These are phyloP conservation scores for Pyrgilauda ruficollis DNA, from an alignment of 2,113 vertebrate genomes.

Conservation along the genomic window DNA sequence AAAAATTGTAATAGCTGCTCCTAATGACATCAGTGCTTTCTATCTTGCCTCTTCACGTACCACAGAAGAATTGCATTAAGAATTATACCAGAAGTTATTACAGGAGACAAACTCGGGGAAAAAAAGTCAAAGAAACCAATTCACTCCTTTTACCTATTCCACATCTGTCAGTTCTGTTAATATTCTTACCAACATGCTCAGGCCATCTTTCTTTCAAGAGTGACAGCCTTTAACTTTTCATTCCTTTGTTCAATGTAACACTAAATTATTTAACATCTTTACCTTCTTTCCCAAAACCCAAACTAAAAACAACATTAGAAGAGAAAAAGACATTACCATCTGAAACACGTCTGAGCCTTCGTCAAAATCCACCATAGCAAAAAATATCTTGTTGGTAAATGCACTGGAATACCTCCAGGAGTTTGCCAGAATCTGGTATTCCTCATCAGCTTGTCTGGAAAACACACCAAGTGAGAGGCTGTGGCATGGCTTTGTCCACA, in stretches of 20 bases:
- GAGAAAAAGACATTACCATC: conserved; percentile 80
- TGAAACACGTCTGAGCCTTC: conserved; percentile 98
- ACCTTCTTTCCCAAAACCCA: not conserved
- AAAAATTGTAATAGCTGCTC: not conserved
- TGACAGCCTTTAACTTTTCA: not conserved
- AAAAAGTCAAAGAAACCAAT: not conserved
- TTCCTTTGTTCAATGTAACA: not conserved
- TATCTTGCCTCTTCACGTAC: not conserved
- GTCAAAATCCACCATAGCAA: conserved; percentile 95
- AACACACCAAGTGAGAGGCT: not conserved
- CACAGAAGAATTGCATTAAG: not conserved
- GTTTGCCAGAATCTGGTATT: conserved; percentile 95
- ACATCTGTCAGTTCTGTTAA: not conserved
- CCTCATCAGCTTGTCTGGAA: conserved; percentile 93
- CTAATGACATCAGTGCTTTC: not conserved
- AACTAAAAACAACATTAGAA: not conserved
- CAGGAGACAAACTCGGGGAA: not conserved
- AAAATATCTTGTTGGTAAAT: conserved; percentile 95
- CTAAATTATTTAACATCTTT: not conserved
- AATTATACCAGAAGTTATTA: not conserved
- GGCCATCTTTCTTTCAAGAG: not conserved
- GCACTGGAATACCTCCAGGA: conserved; percentile 96
- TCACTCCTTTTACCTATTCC: not conserved
- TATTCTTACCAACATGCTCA: not conserved
- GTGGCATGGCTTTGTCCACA: not conserved